Evolutionary conservation across 2,797 vertebrate genomes (phyloP).

Genomic region (Adrianichthys oophorus): DNA sequence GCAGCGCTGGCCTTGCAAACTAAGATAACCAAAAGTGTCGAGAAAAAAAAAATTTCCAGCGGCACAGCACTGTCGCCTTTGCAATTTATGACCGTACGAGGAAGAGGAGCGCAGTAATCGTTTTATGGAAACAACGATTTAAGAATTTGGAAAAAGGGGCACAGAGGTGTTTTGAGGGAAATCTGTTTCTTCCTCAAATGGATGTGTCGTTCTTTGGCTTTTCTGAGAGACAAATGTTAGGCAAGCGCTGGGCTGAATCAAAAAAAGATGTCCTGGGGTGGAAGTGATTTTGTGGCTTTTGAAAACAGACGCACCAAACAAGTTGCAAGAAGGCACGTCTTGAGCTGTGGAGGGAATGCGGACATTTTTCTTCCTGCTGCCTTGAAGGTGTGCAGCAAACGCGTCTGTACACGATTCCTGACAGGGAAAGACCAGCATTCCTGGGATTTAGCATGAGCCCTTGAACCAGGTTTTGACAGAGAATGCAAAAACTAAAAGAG

Average conservation of each 20-base stretch:
- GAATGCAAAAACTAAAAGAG: slow-evolving; percentile 41
- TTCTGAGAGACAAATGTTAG: slow-evolving; percentile 24
- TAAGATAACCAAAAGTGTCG: slow-evolving; percentile 19
- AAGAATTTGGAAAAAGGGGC: slow-evolving; percentile 28
- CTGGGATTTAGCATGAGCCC: slow-evolving; percentile 50
- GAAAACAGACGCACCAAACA: slow-evolving; percentile 13
- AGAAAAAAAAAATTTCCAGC: slow-evolving; percentile 5
- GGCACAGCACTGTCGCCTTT: slow-evolving; percentile 8
- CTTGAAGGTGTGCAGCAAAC: slow-evolving; percentile 49
- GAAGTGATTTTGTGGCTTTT: slow-evolving; percentile 33
- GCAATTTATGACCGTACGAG: slow-evolving; percentile 24
- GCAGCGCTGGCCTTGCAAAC: slow-evolving; percentile 27
- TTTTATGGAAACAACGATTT: slow-evolving; percentile 50
- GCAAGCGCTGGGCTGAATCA: slow-evolving; percentile 5
- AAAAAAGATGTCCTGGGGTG: slow-evolving; percentile 21
- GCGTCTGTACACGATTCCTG: slow-evolving; percentile 57
- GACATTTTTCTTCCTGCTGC: not conserved
- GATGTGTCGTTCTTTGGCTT: slow-evolving; percentile 5
- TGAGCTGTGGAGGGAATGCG: not conserved
- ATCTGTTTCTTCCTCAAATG: slow-evolving; percentile 19
- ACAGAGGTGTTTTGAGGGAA: slow-evolving; percentile 24
- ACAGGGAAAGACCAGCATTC: slow-evolving; percentile 51
- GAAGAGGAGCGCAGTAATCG: slow-evolving; percentile 52
- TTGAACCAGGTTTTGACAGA: slow-evolving; percentile 48
- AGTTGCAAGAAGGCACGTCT: slow-evolving; percentile 25